Evolutionary conservation across 2,797 vertebrate species (phyloP).

Genomic region (Manis javanica): DNA sequence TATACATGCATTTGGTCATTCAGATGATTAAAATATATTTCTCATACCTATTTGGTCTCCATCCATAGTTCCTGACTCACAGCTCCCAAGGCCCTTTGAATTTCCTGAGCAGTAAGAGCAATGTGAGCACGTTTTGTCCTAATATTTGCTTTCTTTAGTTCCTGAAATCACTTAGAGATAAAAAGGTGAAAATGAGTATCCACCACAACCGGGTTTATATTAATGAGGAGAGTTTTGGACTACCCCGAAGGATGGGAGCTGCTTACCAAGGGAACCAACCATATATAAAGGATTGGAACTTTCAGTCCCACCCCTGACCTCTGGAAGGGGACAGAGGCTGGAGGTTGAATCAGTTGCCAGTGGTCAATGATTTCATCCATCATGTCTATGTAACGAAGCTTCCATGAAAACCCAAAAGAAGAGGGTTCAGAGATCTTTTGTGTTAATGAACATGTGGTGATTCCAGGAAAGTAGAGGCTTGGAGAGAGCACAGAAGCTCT

Average conservation of each 20-base stretch:
- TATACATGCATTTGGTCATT: not conserved
- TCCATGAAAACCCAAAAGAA: not conserved
- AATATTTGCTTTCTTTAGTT: not conserved
- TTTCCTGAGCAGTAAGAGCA: not conserved
- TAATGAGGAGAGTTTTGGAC: not conserved
- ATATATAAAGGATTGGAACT: not conserved
- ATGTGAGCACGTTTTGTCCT: not conserved
- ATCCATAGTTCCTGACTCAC: not conserved
- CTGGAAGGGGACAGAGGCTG: not conserved
- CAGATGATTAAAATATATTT: not conserved
- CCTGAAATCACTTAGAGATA: not conserved
- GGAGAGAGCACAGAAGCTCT: not conserved
- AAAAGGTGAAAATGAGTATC: not conserved
- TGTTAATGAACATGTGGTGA: not conserved
- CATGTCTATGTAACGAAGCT: not conserved
- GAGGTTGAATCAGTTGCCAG: not conserved
- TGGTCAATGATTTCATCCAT: not conserved
- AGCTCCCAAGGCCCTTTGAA: not conserved
- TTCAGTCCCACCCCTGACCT: not conserved
- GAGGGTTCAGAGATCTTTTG: not conserved
- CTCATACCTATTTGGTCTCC: not conserved
- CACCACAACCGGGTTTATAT: not conserved
- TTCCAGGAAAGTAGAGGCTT: fast-evolving
- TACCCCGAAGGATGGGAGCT: not conserved
- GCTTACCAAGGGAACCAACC: not conserved